Evolutionary conservation across 2,113 vertebrate genomes (phyloP), one percentile per base, ranked within the genome.

Genomic region (Pachypanchax playfairii): DNA sequence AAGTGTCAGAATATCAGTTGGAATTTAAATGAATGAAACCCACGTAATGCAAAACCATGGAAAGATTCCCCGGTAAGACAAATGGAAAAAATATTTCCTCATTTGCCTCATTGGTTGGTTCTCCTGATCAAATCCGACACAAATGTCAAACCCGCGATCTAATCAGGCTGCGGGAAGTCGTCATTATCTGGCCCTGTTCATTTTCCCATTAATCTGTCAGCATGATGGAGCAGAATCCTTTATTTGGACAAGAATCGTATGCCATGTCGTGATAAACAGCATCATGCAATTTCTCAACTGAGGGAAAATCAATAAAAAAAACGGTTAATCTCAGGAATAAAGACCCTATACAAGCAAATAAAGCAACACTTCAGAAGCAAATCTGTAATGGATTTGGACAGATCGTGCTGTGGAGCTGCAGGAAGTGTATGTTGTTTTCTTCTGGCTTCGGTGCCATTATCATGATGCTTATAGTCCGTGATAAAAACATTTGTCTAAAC

Each of bases 401-500:
- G 51, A 56, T 74, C 43, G 10, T 14, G 15, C 21, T 41, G 36
- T 63, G 53, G 52, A 28, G 56, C 69, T 66, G 55, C 68, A 50
- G 72, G 52, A 51, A 17, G 58, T 7, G n/a, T 3, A 28, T 22
- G 21, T 52, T 48, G 62, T 57, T 77, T 74, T 54, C 54, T 22
- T 39, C 22, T 26, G 14, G 18, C 24, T 24, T 61, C 57, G 15
- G 13, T 15, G 65, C 44, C 36, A 31, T 29, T 29, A 49, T 22
- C 31, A 14, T 52, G 39, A 64, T n/a, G 35, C 22, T 61, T 61
- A 31, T 61, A 49, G 17, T 2, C 17, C n/a, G 20, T 43, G 20
- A 51, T 55, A 21, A 75, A 72, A 59, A 63, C 25, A 9, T 72
- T 74, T 58, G 53, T 77, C 61, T 50, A 33, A 79, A 68, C 69